Evolutionary conservation across 2,888 invertebrate genomes (phyloP), one percentile per base, ranked within the genome.

Genomic region (Uropetala carovei): DNA sequence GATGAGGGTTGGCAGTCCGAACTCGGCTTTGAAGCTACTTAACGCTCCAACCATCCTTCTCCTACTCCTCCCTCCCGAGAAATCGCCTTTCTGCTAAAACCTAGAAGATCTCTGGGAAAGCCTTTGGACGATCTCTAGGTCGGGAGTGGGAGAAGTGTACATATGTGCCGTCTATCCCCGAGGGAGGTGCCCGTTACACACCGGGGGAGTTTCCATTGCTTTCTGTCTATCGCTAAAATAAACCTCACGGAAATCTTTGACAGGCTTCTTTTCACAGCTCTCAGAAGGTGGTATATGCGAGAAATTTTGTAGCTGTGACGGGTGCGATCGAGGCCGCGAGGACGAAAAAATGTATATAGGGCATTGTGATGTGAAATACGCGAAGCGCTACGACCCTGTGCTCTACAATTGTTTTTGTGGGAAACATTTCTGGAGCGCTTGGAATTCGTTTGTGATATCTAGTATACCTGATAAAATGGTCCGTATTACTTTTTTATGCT

Each of bases 181-280:
- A 1, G 83, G 83, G 83, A 83, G n/a, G n/a, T 83, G 56, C 83
- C 83, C 43, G 83, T 83, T 83, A 83, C 43, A 83, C 43, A 57
- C 16, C 43, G n/a, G 11, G 83, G 83, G n/a, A 83, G 83, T 57
- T 56, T 83, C 83, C 83, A 83, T 57, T 83, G 43, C 83, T n/a
- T 83, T n/a, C 83, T 56, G 83, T 83, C 83, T 83, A 56, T 57
- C 83, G 56, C 43, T 83, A 83, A 22, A 83, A 83, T 83, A 83
- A 83, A 83, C 56, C 83, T 57, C 83, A 11, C 57, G 43, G 83
- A 83, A 56, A 83, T 18, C 56, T 57, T 83, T 83, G 56, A 83
- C 83, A 57, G 56, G 83, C 57, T 57, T 57, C 83, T 56, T 83
- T 57, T 56, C 43, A 57, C 57, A 57, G n/a, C 56, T 83, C 83